Evolutionary conservation across 2,888 invertebrate species (phyloP), one percentile per base, ranked within the genome.

Genomic region (Leptinotarsa haldemani): DNA sequence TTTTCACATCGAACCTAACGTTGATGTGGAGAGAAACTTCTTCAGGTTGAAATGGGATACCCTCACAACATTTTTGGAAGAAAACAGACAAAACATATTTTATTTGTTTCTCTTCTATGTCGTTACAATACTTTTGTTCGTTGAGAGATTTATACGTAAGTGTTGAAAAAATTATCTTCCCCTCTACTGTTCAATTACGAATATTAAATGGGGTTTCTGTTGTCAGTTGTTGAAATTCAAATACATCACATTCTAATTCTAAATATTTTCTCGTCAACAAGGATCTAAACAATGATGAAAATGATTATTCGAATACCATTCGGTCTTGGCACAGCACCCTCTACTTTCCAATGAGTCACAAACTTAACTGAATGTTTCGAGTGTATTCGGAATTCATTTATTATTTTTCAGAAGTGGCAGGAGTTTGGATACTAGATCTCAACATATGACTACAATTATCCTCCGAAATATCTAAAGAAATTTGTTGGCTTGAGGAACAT

Each of bases 81-180:
- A 98, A 86, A 97, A 98, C 86, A 90, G 98, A 16, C 98, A 98
- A 84, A 97, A 98, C 85, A 97, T 98, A 77, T 97, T 97, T 87
- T 97, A 97, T 85, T 89, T 98, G 48, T 97, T 98, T 86, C 90
- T 98, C 9, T 98, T 97, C 88, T 97, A 97, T 85, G 96, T 97
- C n/a, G 91, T 96, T 64, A 97, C 97, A 2, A 95, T 97, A 78
- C 95, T 94, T 0, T 87, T 98, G n/a, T 98, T 98, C 85, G 94
- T 97, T 12, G 97, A 98, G 86, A 90, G 98, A 85, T 98, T 98
- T 84, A 97, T 97, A 71, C 96, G 94, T 94, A 88, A 91, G 94
- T 79, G 40, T 40, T 9, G 9, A 40, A 40, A 40, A 40, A 9
- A 40, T 40, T 40, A 30, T 9, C 1, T 30, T 30, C 2, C 30